Evolutionary conservation across 2,113 vertebrate species (phyloP).

Genomic region (Charina bottae): DNA sequence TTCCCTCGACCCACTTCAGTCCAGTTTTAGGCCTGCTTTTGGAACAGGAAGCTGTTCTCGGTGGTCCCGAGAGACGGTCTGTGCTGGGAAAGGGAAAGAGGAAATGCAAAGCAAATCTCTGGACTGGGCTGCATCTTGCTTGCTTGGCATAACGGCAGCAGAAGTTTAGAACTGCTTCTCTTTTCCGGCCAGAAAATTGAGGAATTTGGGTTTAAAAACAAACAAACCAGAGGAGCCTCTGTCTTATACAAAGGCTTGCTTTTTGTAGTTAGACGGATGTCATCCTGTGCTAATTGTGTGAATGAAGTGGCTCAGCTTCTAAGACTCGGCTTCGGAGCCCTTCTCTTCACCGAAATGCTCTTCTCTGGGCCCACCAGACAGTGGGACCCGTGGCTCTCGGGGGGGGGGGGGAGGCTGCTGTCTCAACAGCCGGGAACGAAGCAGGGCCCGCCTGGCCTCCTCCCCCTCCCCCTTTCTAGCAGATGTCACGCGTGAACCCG

Average conservation of each 20-base stretch:
- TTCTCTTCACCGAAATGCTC: neutral
- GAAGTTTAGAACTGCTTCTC: neutral
- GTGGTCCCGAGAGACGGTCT: neutral
- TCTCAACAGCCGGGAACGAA: no score
- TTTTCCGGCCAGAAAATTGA: neutral
- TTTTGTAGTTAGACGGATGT: no score
- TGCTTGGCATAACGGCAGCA: neutral
- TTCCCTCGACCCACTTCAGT: neutral
- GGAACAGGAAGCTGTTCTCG: neutral
- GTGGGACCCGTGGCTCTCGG: neutral
- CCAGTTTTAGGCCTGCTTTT: neutral
- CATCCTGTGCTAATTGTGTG: neutral
- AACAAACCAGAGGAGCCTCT: no score
- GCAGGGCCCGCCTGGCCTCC: no score
- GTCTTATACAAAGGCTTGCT: no score
- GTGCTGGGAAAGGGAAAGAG: neutral
- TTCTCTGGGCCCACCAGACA: neutral
- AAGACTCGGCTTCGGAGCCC: neutral
- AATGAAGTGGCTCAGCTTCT: neutral
- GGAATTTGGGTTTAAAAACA: no score
- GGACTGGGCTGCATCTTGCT: neutral
- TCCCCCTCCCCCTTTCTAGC: no score
- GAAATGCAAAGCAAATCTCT: neutral
- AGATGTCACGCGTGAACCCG: no score
- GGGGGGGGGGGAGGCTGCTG: no score